Evolutionary conservation across 92 coral and sea anemone species (phyloP).

Genomic region (Micromussa lordhowensis): DNA sequence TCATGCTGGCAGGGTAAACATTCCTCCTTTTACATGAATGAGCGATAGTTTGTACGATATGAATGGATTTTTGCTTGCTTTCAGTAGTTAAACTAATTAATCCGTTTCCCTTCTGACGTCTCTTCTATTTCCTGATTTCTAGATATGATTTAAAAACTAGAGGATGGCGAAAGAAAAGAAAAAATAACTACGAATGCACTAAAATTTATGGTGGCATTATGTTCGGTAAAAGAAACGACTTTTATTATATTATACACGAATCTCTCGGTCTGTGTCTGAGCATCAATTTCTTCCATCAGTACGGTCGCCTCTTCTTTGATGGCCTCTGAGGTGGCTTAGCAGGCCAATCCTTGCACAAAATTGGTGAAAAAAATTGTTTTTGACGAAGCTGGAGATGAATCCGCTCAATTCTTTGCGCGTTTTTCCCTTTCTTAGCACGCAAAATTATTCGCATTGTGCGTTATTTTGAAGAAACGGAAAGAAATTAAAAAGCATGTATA

Average conservation of each 20-base stretch:
- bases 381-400: background rate
- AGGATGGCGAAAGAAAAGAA: background rate
- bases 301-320: no score
- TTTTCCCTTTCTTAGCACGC: background rate
- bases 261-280: no score
- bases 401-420: background rate
- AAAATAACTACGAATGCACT: background rate
- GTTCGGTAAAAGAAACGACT: background rate
- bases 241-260: background rate
- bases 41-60: no score
- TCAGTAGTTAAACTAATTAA: background rate
- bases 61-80: background rate
- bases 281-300: no score
- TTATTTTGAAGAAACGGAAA: background rate
- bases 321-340: no score
- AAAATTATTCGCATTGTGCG: background rate
- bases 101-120: background rate
- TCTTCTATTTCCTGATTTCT: background rate
- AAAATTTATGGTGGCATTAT: background rate
- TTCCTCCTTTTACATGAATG: background rate
- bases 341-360: no score
- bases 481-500: background rate
- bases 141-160: background rate
- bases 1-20: background rate
- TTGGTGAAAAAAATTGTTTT: no score